phyloP scores from a whole-genome alignment of 2,888 invertebrate species.

The Lasioglossum oenotherae region DNA sequence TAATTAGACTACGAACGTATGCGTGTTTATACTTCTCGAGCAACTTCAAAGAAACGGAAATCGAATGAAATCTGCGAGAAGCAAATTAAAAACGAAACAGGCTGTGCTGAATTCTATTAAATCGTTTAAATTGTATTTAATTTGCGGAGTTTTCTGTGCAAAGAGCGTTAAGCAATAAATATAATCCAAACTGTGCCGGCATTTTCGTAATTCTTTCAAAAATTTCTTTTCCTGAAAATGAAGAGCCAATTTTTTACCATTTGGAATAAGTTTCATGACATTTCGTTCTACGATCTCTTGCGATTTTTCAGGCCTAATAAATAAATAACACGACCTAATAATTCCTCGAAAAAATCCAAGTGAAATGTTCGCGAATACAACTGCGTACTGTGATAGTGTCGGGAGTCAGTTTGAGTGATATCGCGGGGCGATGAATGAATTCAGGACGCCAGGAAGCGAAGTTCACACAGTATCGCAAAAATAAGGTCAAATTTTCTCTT shows the following conservation, averaged over 20 bases:
- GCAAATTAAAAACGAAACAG: not conserved
- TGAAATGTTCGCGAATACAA: not conserved
- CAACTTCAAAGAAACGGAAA: not conserved
- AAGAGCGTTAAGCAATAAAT: too few relatives aligned
- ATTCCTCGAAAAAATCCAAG: too few relatives aligned
- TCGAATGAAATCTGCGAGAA: not conserved
- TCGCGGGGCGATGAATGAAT: not conserved
- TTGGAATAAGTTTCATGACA: too few relatives aligned
- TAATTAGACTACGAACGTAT: not conserved
- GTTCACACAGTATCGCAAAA: not conserved
- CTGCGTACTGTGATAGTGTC: not conserved
- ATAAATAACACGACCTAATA: too few relatives aligned
- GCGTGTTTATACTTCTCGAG: not conserved
- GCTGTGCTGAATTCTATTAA: not conserved
- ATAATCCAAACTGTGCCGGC: too few relatives aligned
- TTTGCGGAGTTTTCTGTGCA: not conserved
- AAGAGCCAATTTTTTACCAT: too few relatives aligned
- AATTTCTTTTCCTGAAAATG: too few relatives aligned
- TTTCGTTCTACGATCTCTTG: too few relatives aligned
- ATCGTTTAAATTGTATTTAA: not conserved
- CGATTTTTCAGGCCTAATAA: too few relatives aligned
- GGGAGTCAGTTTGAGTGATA: not conserved
- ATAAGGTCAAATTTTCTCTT: conserved; percentile 6
- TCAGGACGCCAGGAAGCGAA: not conserved
- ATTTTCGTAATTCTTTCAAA: too few relatives aligned